Evolutionary conservation across 2,113 vertebrate genomes (phyloP).

Genomic region (Hemiscyllium ocellatum): DNA sequence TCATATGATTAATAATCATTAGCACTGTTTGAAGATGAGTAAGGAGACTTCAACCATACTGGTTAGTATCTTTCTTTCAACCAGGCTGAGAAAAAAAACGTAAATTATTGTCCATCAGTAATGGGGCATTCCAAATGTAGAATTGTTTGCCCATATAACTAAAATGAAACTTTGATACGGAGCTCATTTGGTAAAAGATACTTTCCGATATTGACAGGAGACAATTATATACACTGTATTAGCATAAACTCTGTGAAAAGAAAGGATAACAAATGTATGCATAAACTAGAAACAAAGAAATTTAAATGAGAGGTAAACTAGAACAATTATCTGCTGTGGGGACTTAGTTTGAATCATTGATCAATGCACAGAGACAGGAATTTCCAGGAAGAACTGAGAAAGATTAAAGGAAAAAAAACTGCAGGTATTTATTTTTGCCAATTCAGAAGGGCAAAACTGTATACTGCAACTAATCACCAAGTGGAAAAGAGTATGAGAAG

Average conservation of each 20-base stretch:
- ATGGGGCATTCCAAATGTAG: too few species aligned
- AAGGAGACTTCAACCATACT: background rate
- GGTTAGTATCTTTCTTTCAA: background rate
- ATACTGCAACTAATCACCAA: background rate
- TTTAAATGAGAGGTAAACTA: background rate
- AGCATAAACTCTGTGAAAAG: background rate
- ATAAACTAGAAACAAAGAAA: background rate
- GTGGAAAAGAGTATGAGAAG: background rate
- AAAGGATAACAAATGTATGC: background rate
- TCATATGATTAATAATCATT: background rate
- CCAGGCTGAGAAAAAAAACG: background rate
- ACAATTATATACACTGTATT: background rate
- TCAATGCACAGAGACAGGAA: background rate
- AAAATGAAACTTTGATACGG: background rate
- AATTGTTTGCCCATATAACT: background rate
- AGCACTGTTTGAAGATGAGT: background rate
- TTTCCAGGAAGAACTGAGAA: background rate
- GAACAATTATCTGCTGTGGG: background rate
- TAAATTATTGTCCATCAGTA: too few species aligned
- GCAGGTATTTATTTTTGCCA: background rate
- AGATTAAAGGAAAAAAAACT: background rate
- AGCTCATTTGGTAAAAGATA: background rate
- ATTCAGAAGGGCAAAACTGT: background rate
- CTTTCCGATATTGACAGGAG: background rate
- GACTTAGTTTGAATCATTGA: background rate